These are phyloP conservation scores for Neria commutata DNA, from an alignment of 2,888 invertebrate species.

Conservation along the genomic window DNA sequence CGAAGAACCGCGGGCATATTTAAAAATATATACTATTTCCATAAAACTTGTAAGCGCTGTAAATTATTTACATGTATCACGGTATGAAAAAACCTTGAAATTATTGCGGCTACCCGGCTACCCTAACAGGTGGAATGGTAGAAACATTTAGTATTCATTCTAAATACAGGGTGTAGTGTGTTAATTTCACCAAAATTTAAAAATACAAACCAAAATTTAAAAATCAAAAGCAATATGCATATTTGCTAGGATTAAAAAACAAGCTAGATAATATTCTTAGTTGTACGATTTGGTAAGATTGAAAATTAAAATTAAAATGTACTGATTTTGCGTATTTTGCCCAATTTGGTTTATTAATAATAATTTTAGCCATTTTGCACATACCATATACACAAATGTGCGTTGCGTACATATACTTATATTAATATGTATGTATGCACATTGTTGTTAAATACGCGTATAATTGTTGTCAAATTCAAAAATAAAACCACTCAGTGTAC, in stretches of 20 bases:
- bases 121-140: too few relatives aligned
- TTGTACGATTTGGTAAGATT: slow-evolving; percentile 7
- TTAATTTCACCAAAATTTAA: too few relatives aligned
- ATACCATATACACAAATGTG: neutral
- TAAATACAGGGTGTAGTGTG: too few relatives aligned
- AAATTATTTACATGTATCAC: too few relatives aligned
- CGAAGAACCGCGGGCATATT: too few relatives aligned
- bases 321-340: slow-evolving; percentile 3
- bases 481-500: too few relatives aligned
- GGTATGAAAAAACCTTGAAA: too few relatives aligned
- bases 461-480: neutral
- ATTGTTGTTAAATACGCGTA: neutral
- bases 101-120: too few relatives aligned
- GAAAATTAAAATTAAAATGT: slow-evolving; percentile 10
- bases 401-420: too few relatives aligned
- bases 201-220: slow-evolving; percentile 21
- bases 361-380: neutral
- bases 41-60: too few relatives aligned
- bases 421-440: neutral
- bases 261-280: slow-evolving; percentile 20
- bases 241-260: slow-evolving; percentile 21
- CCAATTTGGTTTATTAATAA: neutral
- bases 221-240: slow-evolving; percentile 12
- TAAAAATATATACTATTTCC: too few relatives aligned
- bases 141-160: too few relatives aligned